Evolutionary conservation across 1,140 invertebrate genomes (phyloP), one percentile per base, ranked within the genome.

Genomic region (Papilio dardanus): DNA sequence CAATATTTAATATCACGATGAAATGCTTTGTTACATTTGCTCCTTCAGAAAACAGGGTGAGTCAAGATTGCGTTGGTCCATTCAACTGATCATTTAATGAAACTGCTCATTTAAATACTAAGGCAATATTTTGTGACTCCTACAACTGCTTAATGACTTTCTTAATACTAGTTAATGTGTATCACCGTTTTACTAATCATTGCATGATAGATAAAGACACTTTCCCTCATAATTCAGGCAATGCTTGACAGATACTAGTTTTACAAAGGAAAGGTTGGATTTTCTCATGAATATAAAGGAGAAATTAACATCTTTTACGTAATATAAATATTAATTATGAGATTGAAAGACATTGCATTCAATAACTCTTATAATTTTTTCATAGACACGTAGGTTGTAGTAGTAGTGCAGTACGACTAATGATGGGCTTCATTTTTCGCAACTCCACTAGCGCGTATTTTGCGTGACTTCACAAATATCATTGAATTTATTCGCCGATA

Each of bases 181-280:
- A 62, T 24, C 54, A 28, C 54, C 12, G 12, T 62, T 62, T 7
- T 28, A 62, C 21, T 62, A 58, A 28, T 10, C 21, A 14, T 62
- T 62, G 24, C 54, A 14, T 14, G 21, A 58, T 28, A 24, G 8
- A 28, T 30, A 50, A 50, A 50, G 46, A 62, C 8, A 62, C 54
- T 62, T 62, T 62, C 54, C 12, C 54, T 28, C 24, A 62, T 62
- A 62, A 30, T 62, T 62, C 54, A 62, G 54, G 54, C 54, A 62
- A 62, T 14, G 12, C 12, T 12, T 62, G 54, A 28, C 24, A 62
- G 21, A 62, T 50, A 50, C 54, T 28, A 12, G 54, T 28, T 62
- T 62, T 30, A 24, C n/a, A n/a, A n/a, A n/a, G n/a, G n/a, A n/a
- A n/a, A n/a, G n/a, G n/a, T n/a, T n/a, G n/a, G n/a, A n/a, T n/a